Percentiles rank a stretch among this genome's conserved stretches.
phyloP scores from a whole-genome alignment of 2,888 invertebrate genomes.

The Embidobia sp. region DNA sequence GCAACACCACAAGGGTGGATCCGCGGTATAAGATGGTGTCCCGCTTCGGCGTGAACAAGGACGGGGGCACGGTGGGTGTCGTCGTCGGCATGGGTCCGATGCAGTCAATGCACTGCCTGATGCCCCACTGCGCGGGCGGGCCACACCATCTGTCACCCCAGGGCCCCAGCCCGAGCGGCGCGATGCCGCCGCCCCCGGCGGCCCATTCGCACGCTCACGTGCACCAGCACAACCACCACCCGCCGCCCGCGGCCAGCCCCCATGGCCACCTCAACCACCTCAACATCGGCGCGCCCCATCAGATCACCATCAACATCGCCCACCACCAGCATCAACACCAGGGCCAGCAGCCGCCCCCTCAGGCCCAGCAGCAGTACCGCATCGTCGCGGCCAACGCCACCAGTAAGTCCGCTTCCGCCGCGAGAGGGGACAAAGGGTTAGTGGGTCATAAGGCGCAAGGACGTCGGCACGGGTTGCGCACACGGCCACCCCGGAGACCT shows the following conservation, averaged over 20 bases:
- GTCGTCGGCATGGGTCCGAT: slow-evolving; percentile 76
- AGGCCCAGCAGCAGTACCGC: slow-evolving; percentile 75
- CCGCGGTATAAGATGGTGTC: slow-evolving; percentile 74
- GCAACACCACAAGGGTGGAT: slow-evolving; percentile 6
- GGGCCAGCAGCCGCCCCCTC: slow-evolving; percentile 73
- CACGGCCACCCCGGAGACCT: too few species aligned
- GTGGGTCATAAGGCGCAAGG: slow-evolving; percentile 56
- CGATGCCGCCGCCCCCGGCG: slow-evolving; percentile 63
- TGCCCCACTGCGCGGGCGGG: slow-evolving; percentile 73
- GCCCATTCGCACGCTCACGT: slow-evolving; percentile 76
- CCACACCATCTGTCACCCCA: slow-evolving; percentile 77
- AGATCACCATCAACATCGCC: slow-evolving; percentile 75
- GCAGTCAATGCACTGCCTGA: slow-evolving; percentile 72
- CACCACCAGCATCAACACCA: slow-evolving; percentile 76
- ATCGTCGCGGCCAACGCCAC: slow-evolving; percentile 69
- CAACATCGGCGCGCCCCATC: slow-evolving; percentile 74
- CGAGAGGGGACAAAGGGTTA: slow-evolving; percentile 26
- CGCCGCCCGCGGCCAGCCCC: slow-evolving; percentile 75
- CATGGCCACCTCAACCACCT: slow-evolving; percentile 76
- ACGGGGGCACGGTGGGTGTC: slow-evolving; percentile 76
- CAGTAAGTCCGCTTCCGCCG: slow-evolving; percentile 4
- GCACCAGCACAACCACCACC: slow-evolving; percentile 76
- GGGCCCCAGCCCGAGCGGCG: slow-evolving; percentile 72
- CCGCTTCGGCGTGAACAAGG: slow-evolving; percentile 78
- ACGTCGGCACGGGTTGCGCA: slow-evolving; percentile 14